phyloP scores from a whole-genome alignment of 2,797 vertebrate species.

The Calcarius lapponicus region DNA sequence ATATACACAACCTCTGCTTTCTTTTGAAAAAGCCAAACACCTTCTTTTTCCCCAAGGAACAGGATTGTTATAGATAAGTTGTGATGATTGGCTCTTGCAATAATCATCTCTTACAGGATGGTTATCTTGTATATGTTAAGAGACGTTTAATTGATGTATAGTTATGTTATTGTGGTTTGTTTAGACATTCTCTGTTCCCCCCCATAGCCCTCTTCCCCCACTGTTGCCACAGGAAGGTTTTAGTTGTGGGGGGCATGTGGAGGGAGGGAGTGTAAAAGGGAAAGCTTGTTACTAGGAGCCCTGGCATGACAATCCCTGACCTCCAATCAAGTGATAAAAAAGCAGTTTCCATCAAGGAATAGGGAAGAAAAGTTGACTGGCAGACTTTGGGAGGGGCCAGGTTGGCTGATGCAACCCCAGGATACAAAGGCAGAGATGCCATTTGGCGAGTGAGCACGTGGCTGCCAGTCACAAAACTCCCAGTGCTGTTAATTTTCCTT shows the following conservation, averaged over 20 bases:
- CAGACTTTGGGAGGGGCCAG: neutral
- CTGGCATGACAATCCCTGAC: neutral
- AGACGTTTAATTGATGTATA: neutral
- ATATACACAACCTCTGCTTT: neutral
- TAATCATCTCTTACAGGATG: neutral
- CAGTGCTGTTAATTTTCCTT: neutral
- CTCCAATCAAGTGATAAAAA: neutral
- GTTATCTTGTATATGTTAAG: neutral
- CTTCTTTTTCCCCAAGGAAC: neutral
- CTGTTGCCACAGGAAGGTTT: neutral
- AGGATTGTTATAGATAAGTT: neutral
- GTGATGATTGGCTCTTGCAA: neutral
- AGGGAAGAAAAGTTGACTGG: neutral
- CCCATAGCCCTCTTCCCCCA: neutral
- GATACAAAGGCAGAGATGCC: neutral
- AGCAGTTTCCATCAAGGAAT: neutral
- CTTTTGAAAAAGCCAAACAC: neutral
- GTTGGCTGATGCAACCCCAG: neutral
- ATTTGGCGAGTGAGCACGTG: too few species aligned
- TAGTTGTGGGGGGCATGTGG: neutral
- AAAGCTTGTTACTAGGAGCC: neutral
- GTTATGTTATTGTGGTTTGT: neutral
- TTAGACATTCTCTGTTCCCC: neutral
- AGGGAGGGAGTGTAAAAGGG: neutral
- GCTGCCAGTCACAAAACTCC: rapidly evolving